A percentile compares a stretch with the other conserved stretches of the same genome.
phyloP scores from a whole-genome alignment of 2,113 vertebrate genomes.

The Echinops telfairi region DNA sequence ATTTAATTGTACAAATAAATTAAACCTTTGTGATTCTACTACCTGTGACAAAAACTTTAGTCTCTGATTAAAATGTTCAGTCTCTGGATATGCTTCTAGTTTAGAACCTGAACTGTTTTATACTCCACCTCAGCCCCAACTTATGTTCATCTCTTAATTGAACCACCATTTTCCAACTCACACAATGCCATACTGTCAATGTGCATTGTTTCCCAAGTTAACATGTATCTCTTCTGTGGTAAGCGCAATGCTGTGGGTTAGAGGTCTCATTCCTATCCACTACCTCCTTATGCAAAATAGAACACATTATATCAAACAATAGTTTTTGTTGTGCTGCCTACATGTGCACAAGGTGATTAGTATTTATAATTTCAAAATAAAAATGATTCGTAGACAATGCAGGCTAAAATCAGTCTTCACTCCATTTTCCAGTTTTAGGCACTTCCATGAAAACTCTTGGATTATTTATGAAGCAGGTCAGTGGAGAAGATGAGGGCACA shows the following conservation, averaged over 20 bases:
- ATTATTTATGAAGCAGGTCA: background rate
- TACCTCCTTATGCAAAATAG: conserved; percentile 14
- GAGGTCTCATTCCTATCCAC: background rate
- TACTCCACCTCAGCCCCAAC: background rate
- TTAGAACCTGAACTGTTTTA: conserved; percentile 31
- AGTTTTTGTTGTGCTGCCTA: background rate
- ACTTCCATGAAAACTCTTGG: background rate
- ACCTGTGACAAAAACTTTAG: conserved; percentile 33
- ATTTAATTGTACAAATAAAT: conserved; percentile 55
- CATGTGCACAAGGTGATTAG: background rate
- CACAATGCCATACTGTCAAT: background rate
- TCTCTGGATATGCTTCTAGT: conserved; percentile 43
- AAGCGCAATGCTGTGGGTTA: background rate
- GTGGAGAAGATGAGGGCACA: background rate
- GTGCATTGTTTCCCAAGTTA: background rate
- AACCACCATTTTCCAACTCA: conserved; percentile 26
- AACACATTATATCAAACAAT: background rate
- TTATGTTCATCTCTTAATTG: conserved; percentile 32
- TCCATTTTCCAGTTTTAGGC: background rate
- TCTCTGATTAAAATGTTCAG: conserved; percentile 47
- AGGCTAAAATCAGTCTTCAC: conserved; percentile 13
- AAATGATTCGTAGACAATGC: background rate
- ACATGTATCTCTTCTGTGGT: background rate
- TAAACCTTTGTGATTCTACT: conserved; percentile 20
- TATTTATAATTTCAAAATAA: conserved; percentile 54